Evolutionary conservation across 2,113 vertebrate genomes (phyloP).

Genomic region (Sebastes schlegelii): DNA sequence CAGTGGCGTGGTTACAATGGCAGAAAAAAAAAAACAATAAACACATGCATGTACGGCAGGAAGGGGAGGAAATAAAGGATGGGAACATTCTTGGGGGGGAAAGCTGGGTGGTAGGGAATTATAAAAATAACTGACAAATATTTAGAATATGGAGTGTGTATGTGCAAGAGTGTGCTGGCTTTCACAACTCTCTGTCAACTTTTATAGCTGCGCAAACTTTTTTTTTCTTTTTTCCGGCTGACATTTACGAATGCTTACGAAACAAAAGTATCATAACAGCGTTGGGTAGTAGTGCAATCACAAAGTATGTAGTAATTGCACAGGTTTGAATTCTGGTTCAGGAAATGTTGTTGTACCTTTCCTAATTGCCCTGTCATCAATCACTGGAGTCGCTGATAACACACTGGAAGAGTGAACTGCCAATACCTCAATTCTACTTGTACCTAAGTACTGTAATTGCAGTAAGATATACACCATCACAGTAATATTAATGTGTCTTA

Average conservation of each 20-base stretch:
- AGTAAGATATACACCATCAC: slow-evolving; percentile 2
- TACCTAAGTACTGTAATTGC: slow-evolving; percentile 16
- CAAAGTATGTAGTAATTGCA: slow-evolving; percentile 33
- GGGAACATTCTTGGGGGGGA: slow-evolving; percentile 47
- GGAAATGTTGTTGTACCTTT: slow-evolving; percentile 33
- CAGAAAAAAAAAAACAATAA: slow-evolving; percentile 68
- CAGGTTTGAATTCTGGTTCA: slow-evolving; percentile 28
- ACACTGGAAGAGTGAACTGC: slow-evolving; percentile 6
- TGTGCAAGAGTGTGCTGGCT: neutral
- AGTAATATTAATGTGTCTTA: slow-evolving; percentile 23
- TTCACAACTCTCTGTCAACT: slow-evolving; percentile 29
- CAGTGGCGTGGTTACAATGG: slow-evolving; percentile 69
- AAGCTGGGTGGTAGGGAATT: slow-evolving; percentile 33
- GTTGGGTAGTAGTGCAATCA: slow-evolving; percentile 2
- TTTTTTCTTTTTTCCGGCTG: neutral
- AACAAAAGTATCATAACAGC: slow-evolving; percentile 17
- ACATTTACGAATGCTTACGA: neutral
- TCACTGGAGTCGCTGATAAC: slow-evolving; percentile 32
- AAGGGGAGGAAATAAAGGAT: slow-evolving; percentile 59
- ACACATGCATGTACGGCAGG: slow-evolving; percentile 63
- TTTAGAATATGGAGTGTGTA: slow-evolving; percentile 23
- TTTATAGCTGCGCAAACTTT: neutral
- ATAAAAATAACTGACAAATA: slow-evolving; percentile 38
- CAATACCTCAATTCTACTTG: slow-evolving; percentile 17
- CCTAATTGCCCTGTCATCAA: slow-evolving; percentile 47